Percentiles rank a stretch among this genome's conserved stretches.
phyloP scores from a whole-genome alignment of 2,113 vertebrate species.

The Hassar affinis region DNA sequence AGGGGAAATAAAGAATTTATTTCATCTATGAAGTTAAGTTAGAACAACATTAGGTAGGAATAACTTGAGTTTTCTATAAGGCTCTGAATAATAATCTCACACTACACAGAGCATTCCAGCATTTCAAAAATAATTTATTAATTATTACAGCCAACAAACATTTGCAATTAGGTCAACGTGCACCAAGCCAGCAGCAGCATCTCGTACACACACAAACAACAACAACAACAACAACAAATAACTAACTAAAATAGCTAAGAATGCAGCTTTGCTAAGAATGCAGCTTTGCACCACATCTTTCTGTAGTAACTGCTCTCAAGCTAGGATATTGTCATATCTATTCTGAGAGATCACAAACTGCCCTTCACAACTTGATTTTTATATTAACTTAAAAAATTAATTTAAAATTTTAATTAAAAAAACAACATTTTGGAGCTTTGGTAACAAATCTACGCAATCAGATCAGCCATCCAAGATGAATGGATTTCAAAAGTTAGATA shows the following conservation, averaged over 20 bases:
- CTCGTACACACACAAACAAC: conserved; percentile 1
- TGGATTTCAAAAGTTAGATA: not conserved
- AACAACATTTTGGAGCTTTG: not conserved
- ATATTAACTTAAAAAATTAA: not conserved
- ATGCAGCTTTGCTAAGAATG: not conserved
- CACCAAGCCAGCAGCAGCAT: conserved; percentile 24
- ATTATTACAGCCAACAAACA: conserved; percentile 39
- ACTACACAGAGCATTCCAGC: conserved; percentile 37
- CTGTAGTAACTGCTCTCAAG: not conserved
- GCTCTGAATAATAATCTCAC: not conserved
- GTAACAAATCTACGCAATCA: too few species aligned
- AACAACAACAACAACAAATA: not conserved
- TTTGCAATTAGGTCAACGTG: conserved; percentile 21
- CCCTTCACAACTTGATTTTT: not conserved
- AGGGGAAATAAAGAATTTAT: not conserved
- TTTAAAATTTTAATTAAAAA: too few species aligned
- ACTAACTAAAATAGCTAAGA: not conserved
- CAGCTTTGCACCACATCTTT: not conserved
- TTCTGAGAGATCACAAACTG: not conserved
- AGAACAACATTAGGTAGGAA: not conserved
- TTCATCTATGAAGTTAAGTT: not conserved
- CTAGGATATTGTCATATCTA: not conserved
- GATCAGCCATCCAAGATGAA: not conserved
- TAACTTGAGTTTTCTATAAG: not conserved
- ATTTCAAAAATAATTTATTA: conserved; percentile 59